These are phyloP conservation scores for Cylindroiulus punctatus DNA, from an alignment of 2,888 invertebrate species.

Conservation along the genomic window DNA sequence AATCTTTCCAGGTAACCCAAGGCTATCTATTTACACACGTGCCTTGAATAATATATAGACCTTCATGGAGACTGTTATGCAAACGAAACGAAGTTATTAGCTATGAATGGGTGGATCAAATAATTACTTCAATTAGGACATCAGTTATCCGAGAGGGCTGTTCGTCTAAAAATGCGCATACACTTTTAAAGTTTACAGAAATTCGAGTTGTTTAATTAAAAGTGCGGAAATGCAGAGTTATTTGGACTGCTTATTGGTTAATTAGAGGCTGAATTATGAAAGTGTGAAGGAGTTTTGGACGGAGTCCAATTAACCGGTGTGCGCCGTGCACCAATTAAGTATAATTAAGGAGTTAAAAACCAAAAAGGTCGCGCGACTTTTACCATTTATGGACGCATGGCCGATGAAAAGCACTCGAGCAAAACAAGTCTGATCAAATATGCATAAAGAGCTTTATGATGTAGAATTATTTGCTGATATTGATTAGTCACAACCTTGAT, in stretches of 20 bases:
- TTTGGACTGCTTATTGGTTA: not conserved
- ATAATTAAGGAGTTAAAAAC: constrained; percentile 42
- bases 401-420: constrained; percentile 3
- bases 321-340: not conserved
- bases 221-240: not conserved
- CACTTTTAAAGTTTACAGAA: constrained; percentile 28
- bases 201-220: not conserved
- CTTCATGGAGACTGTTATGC: constrained; percentile 33
- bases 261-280: not conserved
- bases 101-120: constrained; percentile 42
- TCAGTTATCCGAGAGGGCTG: not conserved
- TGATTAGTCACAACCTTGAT: not conserved
- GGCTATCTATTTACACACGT: constrained; percentile 37
- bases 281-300: constrained; percentile 15
- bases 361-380: constrained; percentile 24
- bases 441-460: not conserved
- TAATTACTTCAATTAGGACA: constrained; percentile 19
- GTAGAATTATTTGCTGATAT: not conserved
- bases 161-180: not conserved
- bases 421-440: not conserved
- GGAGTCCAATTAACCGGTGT: constrained; percentile 22
- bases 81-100: constrained; percentile 22
- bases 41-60: constrained; percentile 32
- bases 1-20: constrained; percentile 42
- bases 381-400: constrained; percentile 28